Evolutionary conservation across 2,797 vertebrate genomes (phyloP).

Genomic region (Enoplosus armatus): DNA sequence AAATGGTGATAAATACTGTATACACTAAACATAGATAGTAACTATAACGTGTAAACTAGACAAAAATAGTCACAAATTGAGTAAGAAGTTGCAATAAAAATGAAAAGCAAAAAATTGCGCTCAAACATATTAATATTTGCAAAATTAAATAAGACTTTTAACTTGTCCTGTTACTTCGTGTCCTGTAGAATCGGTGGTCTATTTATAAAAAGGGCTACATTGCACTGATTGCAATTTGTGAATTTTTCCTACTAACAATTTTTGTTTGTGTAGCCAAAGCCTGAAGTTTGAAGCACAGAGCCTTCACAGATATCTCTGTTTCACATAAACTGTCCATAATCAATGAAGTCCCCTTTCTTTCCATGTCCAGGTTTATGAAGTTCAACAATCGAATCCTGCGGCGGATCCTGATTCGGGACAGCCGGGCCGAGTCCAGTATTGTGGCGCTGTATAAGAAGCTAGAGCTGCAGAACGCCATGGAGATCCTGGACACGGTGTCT

Average conservation of each 20-base stretch:
- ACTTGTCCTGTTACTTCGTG: background rate
- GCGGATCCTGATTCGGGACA: constrained; percentile 93
- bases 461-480: constrained; percentile 96
- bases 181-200: background rate
- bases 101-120: background rate
- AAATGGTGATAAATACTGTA: background rate
- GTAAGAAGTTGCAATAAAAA: background rate
- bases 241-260: too few relatives aligned
- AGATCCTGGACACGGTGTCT: constrained; percentile 92
- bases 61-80: background rate
- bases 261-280: background rate
- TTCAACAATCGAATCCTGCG: constrained; percentile 93
- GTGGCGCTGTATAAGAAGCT: constrained; percentile 97
- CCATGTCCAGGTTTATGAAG: constrained; percentile 90
- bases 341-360: constrained; percentile 26
- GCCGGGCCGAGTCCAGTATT: constrained; percentile 94
- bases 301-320: background rate
- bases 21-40: background rate
- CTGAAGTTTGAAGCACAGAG: background rate
- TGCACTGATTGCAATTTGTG: too few relatives aligned
- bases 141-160: background rate
- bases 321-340: background rate
- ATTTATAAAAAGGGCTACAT: background rate
- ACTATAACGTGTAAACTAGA: background rate
- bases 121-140: background rate